Conservation (phyloP, 2,113 vertebrate species). For the Oenanthe melanoleuca region DNA sequence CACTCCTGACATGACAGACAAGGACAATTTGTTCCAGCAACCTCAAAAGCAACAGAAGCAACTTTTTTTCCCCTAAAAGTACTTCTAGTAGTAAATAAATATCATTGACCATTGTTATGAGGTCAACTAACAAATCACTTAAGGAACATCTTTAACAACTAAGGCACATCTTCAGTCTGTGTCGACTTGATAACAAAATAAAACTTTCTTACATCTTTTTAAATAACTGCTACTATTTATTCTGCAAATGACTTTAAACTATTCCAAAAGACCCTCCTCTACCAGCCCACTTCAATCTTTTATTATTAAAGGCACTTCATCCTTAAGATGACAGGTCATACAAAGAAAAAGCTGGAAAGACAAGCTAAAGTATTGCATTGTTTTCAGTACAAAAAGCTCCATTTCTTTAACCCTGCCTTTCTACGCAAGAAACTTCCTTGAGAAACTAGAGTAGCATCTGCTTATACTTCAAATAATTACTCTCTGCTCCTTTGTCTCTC, state of each 20-base stretch:
- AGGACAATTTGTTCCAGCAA: neutral
- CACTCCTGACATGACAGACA: neutral
- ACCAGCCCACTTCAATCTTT: neutral
- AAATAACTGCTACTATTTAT: neutral
- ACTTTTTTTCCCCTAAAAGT: neutral
- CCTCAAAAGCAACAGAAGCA: neutral
- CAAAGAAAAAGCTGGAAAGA: neutral
- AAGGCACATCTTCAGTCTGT: neutral
- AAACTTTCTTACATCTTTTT: neutral
- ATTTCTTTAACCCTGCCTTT: neutral
- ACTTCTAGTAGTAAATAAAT: neutral
- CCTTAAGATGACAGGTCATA: neutral
- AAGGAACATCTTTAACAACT: neutral
- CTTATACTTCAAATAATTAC: neutral
- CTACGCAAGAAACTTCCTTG: neutral
- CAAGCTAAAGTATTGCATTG: neutral
- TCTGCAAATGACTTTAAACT: neutral
- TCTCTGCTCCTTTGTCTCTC: neutral
- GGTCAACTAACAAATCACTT: neutral
- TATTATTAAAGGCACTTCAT: neutral
- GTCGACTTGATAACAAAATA: neutral
- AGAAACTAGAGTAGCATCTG: conserved; percentile 1
- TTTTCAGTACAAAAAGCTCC: neutral
- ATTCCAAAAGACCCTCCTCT: neutral
- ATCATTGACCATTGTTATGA: neutral